These are phyloP conservation scores for Achroia grisella DNA, from an alignment of 1,140 invertebrate species.

Conservation along the genomic window DNA sequence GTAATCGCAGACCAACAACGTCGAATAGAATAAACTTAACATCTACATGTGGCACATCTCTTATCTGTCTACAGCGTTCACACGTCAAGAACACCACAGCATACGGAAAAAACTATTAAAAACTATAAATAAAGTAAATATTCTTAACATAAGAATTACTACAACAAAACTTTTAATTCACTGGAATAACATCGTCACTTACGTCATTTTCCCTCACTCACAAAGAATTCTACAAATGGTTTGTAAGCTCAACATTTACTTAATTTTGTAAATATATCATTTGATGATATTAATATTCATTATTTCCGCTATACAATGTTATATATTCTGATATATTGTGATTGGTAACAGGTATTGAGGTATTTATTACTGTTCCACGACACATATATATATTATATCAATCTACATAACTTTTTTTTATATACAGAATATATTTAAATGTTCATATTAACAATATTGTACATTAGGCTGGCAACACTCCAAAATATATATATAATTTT, in stretches of 20 bases:
- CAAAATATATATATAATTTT: background rate
- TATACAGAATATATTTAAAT: slow-evolving; percentile 7
- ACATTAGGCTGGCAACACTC: slow-evolving; percentile 6
- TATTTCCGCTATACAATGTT: too few relatives aligned
- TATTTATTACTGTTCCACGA: slow-evolving; percentile 56
- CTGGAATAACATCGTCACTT: slow-evolving; percentile 19
- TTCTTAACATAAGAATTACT: slow-evolving; percentile 69
- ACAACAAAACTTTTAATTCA: slow-evolving; percentile 41
- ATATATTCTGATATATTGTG: slow-evolving; percentile 2
- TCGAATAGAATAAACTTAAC: too few relatives aligned
- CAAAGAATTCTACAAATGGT: too few relatives aligned
- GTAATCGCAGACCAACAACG: slow-evolving; percentile 28
- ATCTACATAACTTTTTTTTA: slow-evolving; percentile 7
- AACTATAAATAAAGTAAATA: slow-evolving; percentile 50
- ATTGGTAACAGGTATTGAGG: slow-evolving; percentile 60
- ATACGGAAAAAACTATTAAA: slow-evolving; percentile 17
- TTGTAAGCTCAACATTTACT: too few relatives aligned
- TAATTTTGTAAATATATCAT: too few relatives aligned
- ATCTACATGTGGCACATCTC: slow-evolving; percentile 42
- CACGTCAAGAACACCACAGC: slow-evolving; percentile 31
- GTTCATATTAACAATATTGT: slow-evolving; percentile 12
- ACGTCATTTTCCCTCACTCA: too few relatives aligned
- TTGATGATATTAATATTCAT: too few relatives aligned
- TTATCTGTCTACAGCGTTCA: slow-evolving; percentile 45
- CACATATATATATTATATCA: too few relatives aligned